A percentile compares a stretch with the other conserved stretches of the same genome.
phyloP scores from a whole-genome alignment of 2,888 invertebrate species.

The Gastracanthus pulcherrimus region DNA sequence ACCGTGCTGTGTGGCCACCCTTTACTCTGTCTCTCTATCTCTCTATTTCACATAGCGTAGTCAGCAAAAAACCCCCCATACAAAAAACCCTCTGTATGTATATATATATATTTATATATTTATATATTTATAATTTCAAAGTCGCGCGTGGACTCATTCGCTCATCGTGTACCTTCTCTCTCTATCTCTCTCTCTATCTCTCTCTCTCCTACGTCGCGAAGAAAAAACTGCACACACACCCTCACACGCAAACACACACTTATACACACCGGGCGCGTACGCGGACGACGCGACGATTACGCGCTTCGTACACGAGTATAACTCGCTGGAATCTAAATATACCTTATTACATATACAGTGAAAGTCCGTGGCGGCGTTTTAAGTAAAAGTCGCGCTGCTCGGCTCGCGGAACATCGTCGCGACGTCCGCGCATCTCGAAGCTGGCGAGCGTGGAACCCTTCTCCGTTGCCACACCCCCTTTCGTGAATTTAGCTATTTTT shows the following conservation, averaged over 20 bases:
- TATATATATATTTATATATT: not conserved
- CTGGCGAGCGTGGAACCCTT: too few relatives aligned
- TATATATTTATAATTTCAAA: slow-evolving; percentile 37
- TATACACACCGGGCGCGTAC: not conserved
- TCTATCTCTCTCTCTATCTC: not conserved
- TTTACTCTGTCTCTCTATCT: slow-evolving; percentile 19
- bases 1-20: slow-evolving; percentile 62
- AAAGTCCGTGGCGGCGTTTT: not conserved
- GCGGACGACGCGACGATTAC: not conserved
- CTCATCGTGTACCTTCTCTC: not conserved
- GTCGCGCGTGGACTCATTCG: not conserved
- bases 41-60: not conserved
- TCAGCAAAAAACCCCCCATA: slow-evolving; percentile 12
- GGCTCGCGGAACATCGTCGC: slow-evolving; percentile 1
- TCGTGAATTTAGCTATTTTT: not conserved
- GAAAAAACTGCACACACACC: not conserved
- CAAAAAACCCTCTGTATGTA: slow-evolving; percentile 30
- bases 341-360: slow-evolving; percentile 3
- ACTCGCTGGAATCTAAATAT: not conserved
- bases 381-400: too few relatives aligned
- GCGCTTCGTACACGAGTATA: too few relatives aligned
- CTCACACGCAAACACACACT: not conserved
- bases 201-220: not conserved
- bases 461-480: too few relatives aligned
- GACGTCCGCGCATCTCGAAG: slow-evolving; percentile 1